A percentile compares a stretch with the other conserved stretches of the same genome.
Evolutionary conservation across 2,113 vertebrate species (phyloP).

Genomic region (Clarias batrachus): DNA sequence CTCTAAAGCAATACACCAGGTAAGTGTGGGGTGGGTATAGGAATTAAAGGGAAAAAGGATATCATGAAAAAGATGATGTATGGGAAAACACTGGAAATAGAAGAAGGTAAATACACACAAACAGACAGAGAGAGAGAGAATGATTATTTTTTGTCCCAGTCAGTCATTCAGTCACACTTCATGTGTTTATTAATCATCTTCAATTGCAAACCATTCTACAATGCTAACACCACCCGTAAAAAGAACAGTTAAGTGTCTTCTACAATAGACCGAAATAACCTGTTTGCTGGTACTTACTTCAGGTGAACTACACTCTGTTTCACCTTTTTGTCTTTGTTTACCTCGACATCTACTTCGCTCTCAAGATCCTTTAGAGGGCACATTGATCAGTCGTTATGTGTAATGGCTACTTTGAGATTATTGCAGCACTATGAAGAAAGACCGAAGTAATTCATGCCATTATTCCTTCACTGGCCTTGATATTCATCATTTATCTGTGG

Average conservation of each 20-base stretch:
- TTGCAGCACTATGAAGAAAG: slow-evolving; percentile 43
- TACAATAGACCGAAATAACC: neutral
- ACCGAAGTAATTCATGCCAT: slow-evolving; percentile 52
- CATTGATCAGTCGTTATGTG: slow-evolving; percentile 51
- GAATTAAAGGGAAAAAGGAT: slow-evolving; percentile 29
- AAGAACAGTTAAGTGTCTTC: neutral
- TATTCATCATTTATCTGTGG: slow-evolving; percentile 56
- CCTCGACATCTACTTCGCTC: slow-evolving; percentile 2
- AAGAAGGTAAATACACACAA: neutral
- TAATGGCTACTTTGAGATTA: slow-evolving; percentile 51
- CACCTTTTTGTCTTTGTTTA: slow-evolving; percentile 4
- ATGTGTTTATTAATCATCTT: neutral
- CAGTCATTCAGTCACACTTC: neutral
- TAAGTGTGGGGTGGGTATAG: slow-evolving; percentile 34
- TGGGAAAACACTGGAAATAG: neutral
- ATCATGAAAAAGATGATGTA: neutral
- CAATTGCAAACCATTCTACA: too few species aligned
- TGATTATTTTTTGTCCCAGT: neutral
- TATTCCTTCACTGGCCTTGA: slow-evolving; percentile 29
- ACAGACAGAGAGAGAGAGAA: neutral
- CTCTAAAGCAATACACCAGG: slow-evolving; percentile 42
- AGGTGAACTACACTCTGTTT: neutral
- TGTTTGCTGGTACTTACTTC: neutral
- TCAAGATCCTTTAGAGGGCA: slow-evolving; percentile 29
- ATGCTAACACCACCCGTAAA: neutral